Conservation (phyloP, 2,113 vertebrate species). For the Corvus cornix region DNA sequence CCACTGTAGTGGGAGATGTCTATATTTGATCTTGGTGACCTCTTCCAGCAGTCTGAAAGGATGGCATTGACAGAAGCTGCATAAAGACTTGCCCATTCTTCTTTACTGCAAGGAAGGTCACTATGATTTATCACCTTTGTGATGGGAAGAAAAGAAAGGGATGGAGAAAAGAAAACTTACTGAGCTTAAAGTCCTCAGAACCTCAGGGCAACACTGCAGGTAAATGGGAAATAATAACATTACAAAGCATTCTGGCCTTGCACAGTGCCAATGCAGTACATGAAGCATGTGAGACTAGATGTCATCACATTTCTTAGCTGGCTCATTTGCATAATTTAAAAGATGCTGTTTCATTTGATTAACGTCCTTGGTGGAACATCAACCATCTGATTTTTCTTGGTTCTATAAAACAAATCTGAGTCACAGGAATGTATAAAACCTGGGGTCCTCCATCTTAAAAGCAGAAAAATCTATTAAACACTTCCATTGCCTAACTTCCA, state of each 20-base stretch:
- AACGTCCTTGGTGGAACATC: neutral
- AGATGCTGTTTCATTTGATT: neutral
- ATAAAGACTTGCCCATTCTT: conserved; percentile 43
- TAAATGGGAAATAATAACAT: neutral
- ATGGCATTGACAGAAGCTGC: conserved; percentile 46
- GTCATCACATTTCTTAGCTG: neutral
- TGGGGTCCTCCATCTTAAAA: neutral
- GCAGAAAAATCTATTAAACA: neutral
- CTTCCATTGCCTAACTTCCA: neutral
- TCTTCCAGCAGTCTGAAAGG: conserved; percentile 33
- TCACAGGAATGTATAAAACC: neutral
- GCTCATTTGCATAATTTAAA: neutral
- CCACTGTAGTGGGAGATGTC: conserved; percentile 27
- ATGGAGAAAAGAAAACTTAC: neutral
- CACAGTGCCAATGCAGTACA: neutral
- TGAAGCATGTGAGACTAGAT: neutral
- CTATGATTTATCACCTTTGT: conserved; percentile 19
- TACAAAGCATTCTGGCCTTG: neutral
- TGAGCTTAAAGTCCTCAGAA: neutral
- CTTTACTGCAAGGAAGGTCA: conserved; percentile 33
- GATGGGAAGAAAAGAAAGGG: conserved; percentile 2
- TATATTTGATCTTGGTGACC: conserved; percentile 53
- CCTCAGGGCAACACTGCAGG: neutral
- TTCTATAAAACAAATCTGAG: neutral
- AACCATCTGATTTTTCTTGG: neutral